These are phyloP conservation scores for Okamejei kenojei DNA, from an alignment of 2,797 vertebrate species.

Conservation along the genomic window DNA sequence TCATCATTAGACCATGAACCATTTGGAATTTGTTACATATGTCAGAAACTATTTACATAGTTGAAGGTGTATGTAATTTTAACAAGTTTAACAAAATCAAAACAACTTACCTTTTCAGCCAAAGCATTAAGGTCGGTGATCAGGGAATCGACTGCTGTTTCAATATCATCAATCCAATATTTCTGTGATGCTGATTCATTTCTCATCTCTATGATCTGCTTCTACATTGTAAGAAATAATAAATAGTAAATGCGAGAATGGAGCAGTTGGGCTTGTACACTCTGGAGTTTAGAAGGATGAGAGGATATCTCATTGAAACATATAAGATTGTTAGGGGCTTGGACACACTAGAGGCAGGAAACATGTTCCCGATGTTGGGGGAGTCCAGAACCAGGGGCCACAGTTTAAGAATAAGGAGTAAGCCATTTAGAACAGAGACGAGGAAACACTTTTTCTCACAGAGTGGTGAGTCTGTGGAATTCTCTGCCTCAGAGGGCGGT, in stretches of 20 bases:
- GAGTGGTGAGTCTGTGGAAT: too few species aligned
- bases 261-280: too few species aligned
- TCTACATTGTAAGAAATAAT: constrained; percentile 52
- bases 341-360: too few species aligned
- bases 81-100: background rate
- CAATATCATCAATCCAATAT: constrained; percentile 59
- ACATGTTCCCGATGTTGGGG: too few species aligned
- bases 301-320: too few species aligned
- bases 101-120: constrained; percentile 59
- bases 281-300: too few species aligned
- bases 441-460: too few species aligned
- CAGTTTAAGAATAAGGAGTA: too few species aligned
- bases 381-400: too few species aligned
- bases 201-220: constrained; percentile 67
- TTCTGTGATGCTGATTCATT: constrained; percentile 63
- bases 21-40: background rate
- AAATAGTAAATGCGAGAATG: background rate
- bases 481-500: too few species aligned
- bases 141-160: constrained; percentile 56
- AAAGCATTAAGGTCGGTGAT: constrained; percentile 60
- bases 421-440: too few species aligned
- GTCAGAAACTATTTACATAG: background rate
- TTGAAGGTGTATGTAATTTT: background rate
- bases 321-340: too few species aligned
- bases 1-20: background rate